These are phyloP conservation scores for Dolichopus griseipennis DNA, from an alignment of 2,888 invertebrate genomes.

Conservation along the genomic window DNA sequence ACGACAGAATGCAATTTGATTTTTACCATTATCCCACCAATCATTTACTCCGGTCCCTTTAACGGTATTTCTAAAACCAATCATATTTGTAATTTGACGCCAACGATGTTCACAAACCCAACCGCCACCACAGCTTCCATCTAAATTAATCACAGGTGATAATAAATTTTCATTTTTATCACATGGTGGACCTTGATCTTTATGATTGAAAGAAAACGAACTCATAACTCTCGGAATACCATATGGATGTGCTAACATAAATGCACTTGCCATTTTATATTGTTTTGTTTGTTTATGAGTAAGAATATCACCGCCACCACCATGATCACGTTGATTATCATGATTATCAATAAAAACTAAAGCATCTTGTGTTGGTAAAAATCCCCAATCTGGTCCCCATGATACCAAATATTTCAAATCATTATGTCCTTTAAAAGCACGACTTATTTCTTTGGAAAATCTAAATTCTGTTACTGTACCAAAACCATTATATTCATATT, in stretches of 20 bases:
- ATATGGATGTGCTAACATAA: conserved; percentile 82
- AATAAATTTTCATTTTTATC: conserved; percentile 53
- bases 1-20: conserved; percentile 79
- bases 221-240: conserved; percentile 77
- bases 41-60: conserved; percentile 48
- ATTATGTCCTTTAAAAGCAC: conserved; percentile 51
- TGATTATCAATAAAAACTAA: conserved; percentile 86
- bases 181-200: conserved; percentile 59
- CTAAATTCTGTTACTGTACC: conserved; percentile 70
- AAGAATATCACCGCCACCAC: conserved; percentile 53
- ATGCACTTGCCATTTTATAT: conserved; percentile 75
- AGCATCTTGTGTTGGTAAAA: conserved; percentile 52
- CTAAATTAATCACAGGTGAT: conserved; percentile 56
- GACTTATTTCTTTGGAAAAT: conserved; percentile 44
- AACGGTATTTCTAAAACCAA: conserved; percentile 62
- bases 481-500: conserved; percentile 47
- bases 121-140: conserved; percentile 52
- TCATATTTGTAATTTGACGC: conserved; percentile 74
- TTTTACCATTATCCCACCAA: conserved; percentile 76
- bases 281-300: conserved; percentile 59
- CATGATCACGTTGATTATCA: conserved; percentile 77
- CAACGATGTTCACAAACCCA: conserved; percentile 84
- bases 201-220: conserved; percentile 61
- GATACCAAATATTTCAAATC: conserved; percentile 54
- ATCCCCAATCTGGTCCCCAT: conserved; percentile 61